phyloP scores from a whole-genome alignment of 2,888 invertebrate genomes.

The Schrankia costaestrigalis region DNA sequence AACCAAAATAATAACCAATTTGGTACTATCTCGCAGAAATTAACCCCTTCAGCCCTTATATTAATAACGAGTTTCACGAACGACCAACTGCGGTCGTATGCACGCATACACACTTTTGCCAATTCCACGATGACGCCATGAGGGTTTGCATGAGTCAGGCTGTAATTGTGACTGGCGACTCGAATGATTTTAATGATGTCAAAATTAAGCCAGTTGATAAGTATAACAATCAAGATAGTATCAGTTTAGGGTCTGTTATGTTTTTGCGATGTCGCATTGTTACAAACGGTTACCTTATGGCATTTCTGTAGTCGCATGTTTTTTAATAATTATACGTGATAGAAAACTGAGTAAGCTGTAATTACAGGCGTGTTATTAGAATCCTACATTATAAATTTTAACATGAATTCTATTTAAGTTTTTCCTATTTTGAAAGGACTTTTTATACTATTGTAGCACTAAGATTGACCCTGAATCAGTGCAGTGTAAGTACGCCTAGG shows the following conservation, averaged over 20 bases:
- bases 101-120: slow-evolving; percentile 28
- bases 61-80: slow-evolving; percentile 37
- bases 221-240: slow-evolving; percentile 44
- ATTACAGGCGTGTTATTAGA: background rate
- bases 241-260: slow-evolving; percentile 27
- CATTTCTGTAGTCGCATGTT: slow-evolving; percentile 1
- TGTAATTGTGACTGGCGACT: slow-evolving; percentile 39
- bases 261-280: slow-evolving; percentile 21
- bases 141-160: slow-evolving; percentile 16
- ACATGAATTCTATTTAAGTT: no score
- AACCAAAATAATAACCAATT: slow-evolving; percentile 2
- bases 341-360: no score
- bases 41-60: slow-evolving; percentile 26
- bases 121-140: slow-evolving; percentile 40
- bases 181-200: slow-evolving; percentile 53
- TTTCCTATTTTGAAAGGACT: no score
- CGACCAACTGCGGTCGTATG: slow-evolving; percentile 25
- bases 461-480: no score
- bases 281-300: slow-evolving; percentile 4
- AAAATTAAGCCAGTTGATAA: slow-evolving; percentile 47
- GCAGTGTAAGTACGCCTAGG: no score
- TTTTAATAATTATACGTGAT: no score
- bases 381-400: background rate
- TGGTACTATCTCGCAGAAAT: slow-evolving; percentile 20
- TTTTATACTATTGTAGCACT: no score